phyloP scores from a whole-genome alignment of 92 coral and sea anemone species.

The Parazoanthus darwini region DNA sequence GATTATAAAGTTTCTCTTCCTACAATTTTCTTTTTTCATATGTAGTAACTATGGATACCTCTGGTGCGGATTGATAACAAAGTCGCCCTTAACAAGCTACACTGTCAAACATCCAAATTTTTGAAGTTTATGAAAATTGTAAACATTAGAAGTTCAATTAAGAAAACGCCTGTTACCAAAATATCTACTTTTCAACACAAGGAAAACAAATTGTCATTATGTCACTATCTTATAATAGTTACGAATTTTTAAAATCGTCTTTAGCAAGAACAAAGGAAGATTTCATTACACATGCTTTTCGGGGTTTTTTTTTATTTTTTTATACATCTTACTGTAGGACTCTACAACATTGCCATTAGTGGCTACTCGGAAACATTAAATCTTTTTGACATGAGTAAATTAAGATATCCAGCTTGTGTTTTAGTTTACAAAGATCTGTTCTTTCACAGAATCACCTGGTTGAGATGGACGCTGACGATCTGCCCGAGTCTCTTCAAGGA shows the following conservation, averaged over 20 bases:
- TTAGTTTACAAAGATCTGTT: neutral
- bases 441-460: slow-evolving; percentile 77
- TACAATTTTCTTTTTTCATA: neutral
- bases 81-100: too few relatives aligned
- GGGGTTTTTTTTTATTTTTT: too few relatives aligned
- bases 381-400: neutral
- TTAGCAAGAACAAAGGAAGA: neutral
- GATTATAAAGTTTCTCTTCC: neutral
- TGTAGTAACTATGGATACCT: neutral
- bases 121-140: too few relatives aligned
- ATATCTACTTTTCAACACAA: neutral
- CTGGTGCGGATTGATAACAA: too few relatives aligned
- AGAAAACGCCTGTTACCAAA: neutral
- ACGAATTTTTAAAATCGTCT: neutral
- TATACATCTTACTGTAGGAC: too few relatives aligned
- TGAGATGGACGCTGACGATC: slow-evolving; percentile 94
- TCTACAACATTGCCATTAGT: neutral
- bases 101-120: too few relatives aligned
- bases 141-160: neutral
- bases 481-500: slow-evolving; percentile 72
- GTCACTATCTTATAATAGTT: too few relatives aligned
- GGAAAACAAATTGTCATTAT: neutral
- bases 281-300: too few relatives aligned
- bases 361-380: neutral
- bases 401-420: neutral